phyloP scores from a whole-genome alignment of 2,888 invertebrate species.

The Chymomyza amoena region DNA sequence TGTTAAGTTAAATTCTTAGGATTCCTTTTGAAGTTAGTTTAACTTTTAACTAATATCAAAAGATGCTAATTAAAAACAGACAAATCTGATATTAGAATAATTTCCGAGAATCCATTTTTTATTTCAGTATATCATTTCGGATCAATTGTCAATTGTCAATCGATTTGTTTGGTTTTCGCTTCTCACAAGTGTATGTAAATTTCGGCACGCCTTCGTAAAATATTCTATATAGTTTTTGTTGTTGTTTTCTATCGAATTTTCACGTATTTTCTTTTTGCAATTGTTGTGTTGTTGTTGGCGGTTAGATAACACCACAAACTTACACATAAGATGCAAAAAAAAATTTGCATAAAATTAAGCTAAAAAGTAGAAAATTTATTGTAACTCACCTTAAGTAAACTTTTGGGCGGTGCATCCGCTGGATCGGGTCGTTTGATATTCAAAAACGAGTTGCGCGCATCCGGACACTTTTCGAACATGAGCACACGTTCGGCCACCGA shows the following conservation, averaged over 20 bases:
- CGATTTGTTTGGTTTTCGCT: neutral
- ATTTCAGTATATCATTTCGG: no score
- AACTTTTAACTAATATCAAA: no score
- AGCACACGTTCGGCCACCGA: constrained; percentile 94
- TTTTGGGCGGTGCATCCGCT: constrained; percentile 68
- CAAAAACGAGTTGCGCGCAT: constrained; percentile 81
- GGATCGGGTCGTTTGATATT: constrained; percentile 79
- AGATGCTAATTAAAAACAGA: no score
- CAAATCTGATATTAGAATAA: no score
- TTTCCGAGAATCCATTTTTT: no score
- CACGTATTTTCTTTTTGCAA: constrained; percentile 55
- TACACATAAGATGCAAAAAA: constrained; percentile 1
- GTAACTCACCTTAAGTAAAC: constrained; percentile 68
- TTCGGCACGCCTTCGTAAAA: neutral
- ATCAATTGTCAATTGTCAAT: neutral
- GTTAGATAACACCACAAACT: constrained; percentile 56
- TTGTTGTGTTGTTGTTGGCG: constrained; percentile 21
- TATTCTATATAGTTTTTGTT: constrained; percentile 11
- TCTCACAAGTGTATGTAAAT: neutral
- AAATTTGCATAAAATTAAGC: neutral
- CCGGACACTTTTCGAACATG: constrained; percentile 94
- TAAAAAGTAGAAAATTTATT: neutral
- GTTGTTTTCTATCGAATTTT: constrained; percentile 39
- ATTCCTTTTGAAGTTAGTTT: no score
- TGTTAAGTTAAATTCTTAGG: no score